These are phyloP conservation scores for Caenorhabditis becei DNA, from an alignment of 2,888 invertebrate species.

Conservation along the genomic window DNA sequence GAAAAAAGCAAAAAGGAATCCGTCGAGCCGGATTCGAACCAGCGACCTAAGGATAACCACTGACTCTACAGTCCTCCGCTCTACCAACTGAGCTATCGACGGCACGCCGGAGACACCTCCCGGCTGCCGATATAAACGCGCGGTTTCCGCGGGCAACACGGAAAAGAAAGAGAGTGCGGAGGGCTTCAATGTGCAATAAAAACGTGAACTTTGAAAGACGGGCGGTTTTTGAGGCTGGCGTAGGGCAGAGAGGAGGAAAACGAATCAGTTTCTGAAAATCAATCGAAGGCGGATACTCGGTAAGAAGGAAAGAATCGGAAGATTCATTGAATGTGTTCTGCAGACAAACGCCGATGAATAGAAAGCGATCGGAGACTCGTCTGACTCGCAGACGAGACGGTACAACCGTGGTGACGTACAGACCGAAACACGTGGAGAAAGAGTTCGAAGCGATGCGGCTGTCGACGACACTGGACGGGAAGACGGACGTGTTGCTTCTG, in stretches of 20 bases:
- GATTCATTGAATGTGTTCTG: no score
- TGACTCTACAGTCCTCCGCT: conserved; percentile 71
- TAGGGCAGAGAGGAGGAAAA: no score
- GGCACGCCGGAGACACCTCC: conserved; percentile 20
- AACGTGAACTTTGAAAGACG: not conserved
- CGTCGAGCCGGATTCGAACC: conserved; percentile 74
- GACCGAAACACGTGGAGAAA: not conserved
- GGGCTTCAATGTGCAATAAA: no score
- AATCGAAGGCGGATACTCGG: no score
- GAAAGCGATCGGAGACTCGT: conserved; percentile 18
- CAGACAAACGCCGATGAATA: not conserved
- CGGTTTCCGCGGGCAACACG: not conserved
- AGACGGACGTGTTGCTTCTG: not conserved
- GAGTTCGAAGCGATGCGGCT: conserved; percentile 34
- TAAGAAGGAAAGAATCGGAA: no score
- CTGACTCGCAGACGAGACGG: not conserved
- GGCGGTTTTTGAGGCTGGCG: no score
- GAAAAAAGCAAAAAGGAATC: conserved; percentile 41
- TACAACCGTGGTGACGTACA: conserved; percentile 13
- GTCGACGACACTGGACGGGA: not conserved
- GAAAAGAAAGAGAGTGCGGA: not conserved
- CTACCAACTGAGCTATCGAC: conserved; percentile 74
- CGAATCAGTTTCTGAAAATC: no score
- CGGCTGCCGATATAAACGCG: not conserved
- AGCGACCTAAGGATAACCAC: conserved; percentile 73